These are phyloP conservation scores for Phenganax subtilis DNA, from an alignment of 92 coral and sea anemone genomes.

Conservation along the genomic window DNA sequence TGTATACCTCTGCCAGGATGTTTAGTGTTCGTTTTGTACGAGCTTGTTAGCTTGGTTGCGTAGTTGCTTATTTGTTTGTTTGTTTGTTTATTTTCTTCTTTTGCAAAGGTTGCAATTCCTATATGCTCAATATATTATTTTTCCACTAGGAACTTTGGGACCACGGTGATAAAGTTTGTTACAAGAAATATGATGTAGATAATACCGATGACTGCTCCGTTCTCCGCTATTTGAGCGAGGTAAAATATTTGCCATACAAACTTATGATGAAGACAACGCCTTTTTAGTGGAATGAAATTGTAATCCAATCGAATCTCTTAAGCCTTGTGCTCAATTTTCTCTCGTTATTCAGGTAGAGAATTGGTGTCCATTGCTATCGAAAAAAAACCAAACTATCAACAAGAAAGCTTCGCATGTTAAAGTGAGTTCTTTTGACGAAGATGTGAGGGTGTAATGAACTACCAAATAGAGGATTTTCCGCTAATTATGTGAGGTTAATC, in stretches of 20 bases:
- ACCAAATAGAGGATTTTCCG: too few relatives aligned
- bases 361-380: conserved; percentile 57
- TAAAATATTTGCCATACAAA: conserved; percentile 23
- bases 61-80: not conserved
- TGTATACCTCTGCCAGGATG: too few relatives aligned
- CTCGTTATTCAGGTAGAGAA: conserved; percentile 43
- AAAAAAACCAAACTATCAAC: conserved; percentile 38
- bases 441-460: not conserved
- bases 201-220: conserved; percentile 65
- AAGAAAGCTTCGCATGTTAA: conserved; percentile 7
- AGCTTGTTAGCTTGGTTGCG: not conserved
- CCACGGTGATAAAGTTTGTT: conserved; percentile 26
- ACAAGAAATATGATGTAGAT: conserved; percentile 42
- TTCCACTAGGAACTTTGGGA: conserved; percentile 30
- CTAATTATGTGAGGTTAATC: too few relatives aligned
- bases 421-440: conserved; percentile 26
- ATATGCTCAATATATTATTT: not conserved
- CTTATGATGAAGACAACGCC: not conserved
- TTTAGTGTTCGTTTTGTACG: not conserved
- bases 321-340: not conserved
- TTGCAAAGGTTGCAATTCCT: too few relatives aligned
- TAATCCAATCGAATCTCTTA: not conserved
- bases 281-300: not conserved
- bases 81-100: too few relatives aligned
- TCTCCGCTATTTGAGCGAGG: conserved; percentile 73